These are phyloP conservation scores for Hirundo rustica DNA, from an alignment of 2,797 vertebrate genomes.

Conservation along the genomic window DNA sequence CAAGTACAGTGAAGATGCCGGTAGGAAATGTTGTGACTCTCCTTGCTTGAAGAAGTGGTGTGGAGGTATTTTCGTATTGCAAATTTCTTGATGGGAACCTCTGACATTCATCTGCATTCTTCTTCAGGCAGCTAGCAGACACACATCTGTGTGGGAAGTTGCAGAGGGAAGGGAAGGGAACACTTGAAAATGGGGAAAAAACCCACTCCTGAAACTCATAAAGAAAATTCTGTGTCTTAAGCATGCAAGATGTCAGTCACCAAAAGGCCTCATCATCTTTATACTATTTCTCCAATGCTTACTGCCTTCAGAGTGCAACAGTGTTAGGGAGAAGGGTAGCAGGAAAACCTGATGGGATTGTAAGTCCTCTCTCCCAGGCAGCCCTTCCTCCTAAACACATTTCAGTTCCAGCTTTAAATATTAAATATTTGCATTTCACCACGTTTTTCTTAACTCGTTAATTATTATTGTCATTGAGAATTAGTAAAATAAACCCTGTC, in stretches of 20 bases:
- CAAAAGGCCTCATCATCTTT: neutral
- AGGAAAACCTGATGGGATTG: neutral
- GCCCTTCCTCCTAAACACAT: neutral
- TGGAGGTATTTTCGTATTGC: neutral
- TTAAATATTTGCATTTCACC: neutral
- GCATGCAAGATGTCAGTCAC: neutral
- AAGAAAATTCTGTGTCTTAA: neutral
- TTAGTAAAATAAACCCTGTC: constrained; percentile 28
- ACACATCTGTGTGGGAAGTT: accelerated
- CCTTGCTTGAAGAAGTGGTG: neutral
- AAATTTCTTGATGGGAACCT: neutral
- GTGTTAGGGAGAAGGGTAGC: neutral
- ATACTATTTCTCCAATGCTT: neutral
- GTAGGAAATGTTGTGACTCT: neutral
- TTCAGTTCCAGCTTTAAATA: neutral
- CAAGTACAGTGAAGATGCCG: neutral
- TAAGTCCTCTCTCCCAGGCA: neutral
- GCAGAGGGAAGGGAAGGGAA: neutral
- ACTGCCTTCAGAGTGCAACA: neutral
- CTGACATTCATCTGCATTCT: neutral
- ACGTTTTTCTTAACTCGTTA: neutral
- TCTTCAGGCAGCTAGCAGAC: neutral
- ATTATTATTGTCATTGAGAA: constrained; percentile 1
- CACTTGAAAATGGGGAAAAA: neutral
- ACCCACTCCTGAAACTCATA: neutral